Percentiles rank a stretch among this genome's conserved stretches.
Evolutionary conservation across 1,140 invertebrate species (phyloP).

Genomic region (Planococcus citri): DNA sequence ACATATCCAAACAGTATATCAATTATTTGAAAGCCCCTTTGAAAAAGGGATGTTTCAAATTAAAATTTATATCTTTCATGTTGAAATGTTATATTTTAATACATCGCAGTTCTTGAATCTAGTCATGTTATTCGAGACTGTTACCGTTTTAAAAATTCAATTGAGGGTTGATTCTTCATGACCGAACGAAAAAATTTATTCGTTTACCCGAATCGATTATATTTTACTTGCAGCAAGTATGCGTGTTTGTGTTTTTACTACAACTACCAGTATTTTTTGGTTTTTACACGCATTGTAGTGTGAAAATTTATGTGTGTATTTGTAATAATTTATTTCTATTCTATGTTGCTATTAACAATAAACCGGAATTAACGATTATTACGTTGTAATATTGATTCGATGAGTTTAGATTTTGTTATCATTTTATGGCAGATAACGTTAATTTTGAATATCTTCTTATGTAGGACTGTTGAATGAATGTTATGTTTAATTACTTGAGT

Average conservation of each 20-base stretch:
- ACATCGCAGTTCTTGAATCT: neutral
- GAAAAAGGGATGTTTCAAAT: too few relatives aligned
- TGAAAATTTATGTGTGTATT: neutral
- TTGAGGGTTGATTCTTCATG: neutral
- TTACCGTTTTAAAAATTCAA: neutral
- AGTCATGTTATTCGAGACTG: neutral
- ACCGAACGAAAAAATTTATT: neutral
- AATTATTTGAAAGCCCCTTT: too few relatives aligned
- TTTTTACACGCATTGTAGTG: neutral
- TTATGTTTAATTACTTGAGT: too few relatives aligned
- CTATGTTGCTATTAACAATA: neutral
- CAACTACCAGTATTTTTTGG: neutral
- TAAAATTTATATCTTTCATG: too few relatives aligned
- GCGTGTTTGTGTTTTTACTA: neutral
- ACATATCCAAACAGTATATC: too few relatives aligned
- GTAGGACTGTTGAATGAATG: too few relatives aligned
- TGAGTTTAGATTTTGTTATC: too few relatives aligned
- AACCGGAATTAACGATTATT: neutral
- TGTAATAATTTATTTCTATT: neutral
- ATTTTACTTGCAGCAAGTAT: too few relatives aligned
- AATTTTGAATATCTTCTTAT: too few relatives aligned
- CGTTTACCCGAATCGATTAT: neutral
- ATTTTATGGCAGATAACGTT: too few relatives aligned
- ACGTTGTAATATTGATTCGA: too few relatives aligned
- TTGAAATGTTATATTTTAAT: too few relatives aligned